These are phyloP conservation scores for Planococcus citri DNA, from an alignment of 1,140 invertebrate genomes.

Conservation along the genomic window DNA sequence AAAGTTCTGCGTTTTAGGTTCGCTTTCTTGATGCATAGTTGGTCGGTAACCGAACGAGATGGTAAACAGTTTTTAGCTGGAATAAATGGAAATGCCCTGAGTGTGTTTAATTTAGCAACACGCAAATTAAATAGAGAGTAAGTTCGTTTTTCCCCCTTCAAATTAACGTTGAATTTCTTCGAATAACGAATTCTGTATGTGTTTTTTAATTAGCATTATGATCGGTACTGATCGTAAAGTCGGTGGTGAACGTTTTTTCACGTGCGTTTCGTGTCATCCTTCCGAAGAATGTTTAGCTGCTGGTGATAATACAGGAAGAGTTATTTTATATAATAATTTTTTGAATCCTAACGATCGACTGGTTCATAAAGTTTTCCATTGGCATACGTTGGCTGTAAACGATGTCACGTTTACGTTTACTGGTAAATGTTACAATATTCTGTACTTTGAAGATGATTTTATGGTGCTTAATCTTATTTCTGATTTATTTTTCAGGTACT, in stretches of 20 bases:
- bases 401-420: slow-evolving; percentile 53
- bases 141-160: slow-evolving; percentile 25
- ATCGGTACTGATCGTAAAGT: slow-evolving; percentile 36
- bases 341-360: slow-evolving; percentile 28
- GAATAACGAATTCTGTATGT: slow-evolving; percentile 20
- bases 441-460: background rate
- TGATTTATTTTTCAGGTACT: slow-evolving; percentile 37
- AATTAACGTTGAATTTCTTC: background rate
- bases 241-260: slow-evolving; percentile 41
- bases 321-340: slow-evolving; percentile 42
- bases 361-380: slow-evolving; percentile 51
- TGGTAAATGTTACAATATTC: no score
- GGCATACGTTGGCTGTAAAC: slow-evolving; percentile 62
- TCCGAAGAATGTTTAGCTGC: slow-evolving; percentile 50
- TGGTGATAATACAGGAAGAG: slow-evolving; percentile 52
- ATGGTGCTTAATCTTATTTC: background rate
- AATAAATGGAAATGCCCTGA: slow-evolving; percentile 31
- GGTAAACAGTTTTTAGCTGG: slow-evolving; percentile 32
- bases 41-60: slow-evolving; percentile 25
- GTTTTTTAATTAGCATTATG: slow-evolving; percentile 29
- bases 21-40: slow-evolving; percentile 20
- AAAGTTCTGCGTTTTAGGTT: background rate
- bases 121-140: slow-evolving; percentile 27
- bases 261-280: slow-evolving; percentile 56
- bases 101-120: slow-evolving; percentile 33